phyloP scores from a whole-genome alignment of 2,888 invertebrate genomes.

The Habroteleia sp. region DNA sequence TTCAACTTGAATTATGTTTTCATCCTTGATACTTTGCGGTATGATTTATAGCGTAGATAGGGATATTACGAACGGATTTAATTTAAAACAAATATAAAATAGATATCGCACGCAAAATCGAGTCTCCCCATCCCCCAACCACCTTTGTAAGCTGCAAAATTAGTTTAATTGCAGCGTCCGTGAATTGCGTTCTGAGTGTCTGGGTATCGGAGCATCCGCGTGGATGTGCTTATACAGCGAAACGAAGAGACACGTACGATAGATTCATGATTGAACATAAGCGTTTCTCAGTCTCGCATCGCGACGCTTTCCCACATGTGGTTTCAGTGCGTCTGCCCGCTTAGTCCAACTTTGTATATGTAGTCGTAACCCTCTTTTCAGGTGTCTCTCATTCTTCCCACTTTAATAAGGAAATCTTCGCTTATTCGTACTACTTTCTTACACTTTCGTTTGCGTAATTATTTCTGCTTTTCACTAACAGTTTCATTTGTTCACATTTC shows the following conservation, averaged over 20 bases:
- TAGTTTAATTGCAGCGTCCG: conserved; percentile 46
- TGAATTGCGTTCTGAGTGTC: conserved; percentile 18
- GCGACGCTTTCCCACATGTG: conserved; percentile 66
- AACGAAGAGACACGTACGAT: conserved; percentile 24
- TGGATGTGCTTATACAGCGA: conserved; percentile 26
- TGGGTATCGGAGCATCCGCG: conserved; percentile 13
- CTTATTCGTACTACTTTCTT: conserved; percentile 55
- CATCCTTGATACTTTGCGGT: not conserved
- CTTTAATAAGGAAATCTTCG: conserved; percentile 41
- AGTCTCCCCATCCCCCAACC: conserved; percentile 23
- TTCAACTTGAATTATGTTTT: not conserved
- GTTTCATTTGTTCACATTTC: too few relatives aligned
- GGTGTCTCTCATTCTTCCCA: conserved; percentile 30
- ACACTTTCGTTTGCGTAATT: conserved; percentile 42
- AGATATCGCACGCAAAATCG: conserved; percentile 29
- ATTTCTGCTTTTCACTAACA: not conserved
- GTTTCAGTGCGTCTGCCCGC: conserved; percentile 54
- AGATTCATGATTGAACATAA: conserved; percentile 55
- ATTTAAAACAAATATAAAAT: conserved; percentile 12
- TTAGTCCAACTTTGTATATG: conserved; percentile 62
- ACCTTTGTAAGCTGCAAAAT: conserved; percentile 47
- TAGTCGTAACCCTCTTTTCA: conserved; percentile 59
- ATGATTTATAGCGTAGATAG: conserved; percentile 35
- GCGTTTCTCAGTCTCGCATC: conserved; percentile 67
- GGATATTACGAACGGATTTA: conserved; percentile 13